These are phyloP conservation scores for Notothenia coriiceps DNA, from an alignment of 2,113 vertebrate species.

Conservation along the genomic window DNA sequence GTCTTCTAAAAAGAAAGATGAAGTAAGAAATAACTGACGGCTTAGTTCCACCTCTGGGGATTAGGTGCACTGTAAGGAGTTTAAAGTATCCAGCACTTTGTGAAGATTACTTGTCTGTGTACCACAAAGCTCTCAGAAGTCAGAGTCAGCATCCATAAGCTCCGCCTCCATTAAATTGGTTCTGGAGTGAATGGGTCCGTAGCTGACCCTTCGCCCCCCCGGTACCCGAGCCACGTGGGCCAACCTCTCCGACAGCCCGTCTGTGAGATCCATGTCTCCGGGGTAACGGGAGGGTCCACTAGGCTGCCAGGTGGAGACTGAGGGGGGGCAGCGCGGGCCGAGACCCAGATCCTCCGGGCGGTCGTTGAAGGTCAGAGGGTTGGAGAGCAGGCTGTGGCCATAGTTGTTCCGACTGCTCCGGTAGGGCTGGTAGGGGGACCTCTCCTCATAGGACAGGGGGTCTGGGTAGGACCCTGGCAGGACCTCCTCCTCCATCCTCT, in stretches of 20 bases:
- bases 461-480: slow-evolving; percentile 81
- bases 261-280: slow-evolving; percentile 13
- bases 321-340: slow-evolving; percentile 24
- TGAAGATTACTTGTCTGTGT: slow-evolving; percentile 50
- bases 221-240: slow-evolving; percentile 77
- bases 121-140: slow-evolving; percentile 85
- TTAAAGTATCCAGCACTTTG: slow-evolving; percentile 84
- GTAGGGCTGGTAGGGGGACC: slow-evolving; percentile 57
- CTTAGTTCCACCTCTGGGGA: slow-evolving; percentile 21
- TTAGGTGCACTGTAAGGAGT: slow-evolving; percentile 49
- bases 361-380: slow-evolving; percentile 81
- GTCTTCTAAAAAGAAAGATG: slow-evolving; percentile 16
- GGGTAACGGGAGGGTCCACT: slow-evolving; percentile 48
- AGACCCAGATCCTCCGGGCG: slow-evolving; percentile 70
- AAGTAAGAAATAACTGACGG: slow-evolving; percentile 28
- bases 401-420: slow-evolving; percentile 57
- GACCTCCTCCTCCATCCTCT: slow-evolving; percentile 79
- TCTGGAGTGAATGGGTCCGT: slow-evolving; percentile 91
- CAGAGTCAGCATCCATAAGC: slow-evolving; percentile 92
- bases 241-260: slow-evolving; percentile 61
- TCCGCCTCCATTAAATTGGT: slow-evolving; percentile 94
- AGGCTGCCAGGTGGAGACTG: slow-evolving; percentile 67
- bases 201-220: slow-evolving; percentile 74
- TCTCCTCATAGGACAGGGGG: slow-evolving; percentile 62
- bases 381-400: slow-evolving; percentile 75